Evolutionary conservation across 2,113 vertebrate species (phyloP), one percentile per base, ranked within the genome.

Genomic region (Passer domesticus): DNA sequence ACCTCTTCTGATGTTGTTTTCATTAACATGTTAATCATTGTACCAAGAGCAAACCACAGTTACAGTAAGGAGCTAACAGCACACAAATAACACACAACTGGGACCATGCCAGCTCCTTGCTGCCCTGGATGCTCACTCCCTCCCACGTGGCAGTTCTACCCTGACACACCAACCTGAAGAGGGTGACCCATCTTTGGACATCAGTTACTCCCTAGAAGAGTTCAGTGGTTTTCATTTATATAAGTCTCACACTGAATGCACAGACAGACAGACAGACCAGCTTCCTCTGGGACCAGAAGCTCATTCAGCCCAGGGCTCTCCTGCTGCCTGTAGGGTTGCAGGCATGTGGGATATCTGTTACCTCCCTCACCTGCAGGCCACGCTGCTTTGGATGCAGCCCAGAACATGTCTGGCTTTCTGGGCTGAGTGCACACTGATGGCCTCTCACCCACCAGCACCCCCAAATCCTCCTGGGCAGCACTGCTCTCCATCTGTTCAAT

Each of bases 261-360:
- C 24, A 77, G 28, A n/a, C 28, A 22, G 49, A 33, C 13, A 20
- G 25, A 37, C 14, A 23, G 67, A 50, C 15, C 21, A 24, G 4
- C 13, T 75, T 67, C 33, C 18, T 18, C 31, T 11, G 39, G 21
- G n/a, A 16, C 7, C 82, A 74, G 53, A 6, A 56, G 15, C 31
- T 17, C 1, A 0, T 6, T 60, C 44, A 62, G 19, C 12, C 13
- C 0, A 0, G 17, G 47, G 15, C 2, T 76, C 8, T 33, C 23
- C 17, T 8, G 2, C 11, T 55, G 46, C 35, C 22, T 5, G 0
- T 15, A 28, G 15, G 11, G 15, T 11, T 31, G 28, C 17, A 50
- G 47, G 23, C 9, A 15, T 0, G 0, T 13, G 23, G 31, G 13
- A 6, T 12, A 5, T 24, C 6, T 50, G 13, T 22, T 39, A 7